Evolutionary conservation across 2,888 invertebrate genomes (phyloP).

Genomic region (Bhutanitis thaidina): DNA sequence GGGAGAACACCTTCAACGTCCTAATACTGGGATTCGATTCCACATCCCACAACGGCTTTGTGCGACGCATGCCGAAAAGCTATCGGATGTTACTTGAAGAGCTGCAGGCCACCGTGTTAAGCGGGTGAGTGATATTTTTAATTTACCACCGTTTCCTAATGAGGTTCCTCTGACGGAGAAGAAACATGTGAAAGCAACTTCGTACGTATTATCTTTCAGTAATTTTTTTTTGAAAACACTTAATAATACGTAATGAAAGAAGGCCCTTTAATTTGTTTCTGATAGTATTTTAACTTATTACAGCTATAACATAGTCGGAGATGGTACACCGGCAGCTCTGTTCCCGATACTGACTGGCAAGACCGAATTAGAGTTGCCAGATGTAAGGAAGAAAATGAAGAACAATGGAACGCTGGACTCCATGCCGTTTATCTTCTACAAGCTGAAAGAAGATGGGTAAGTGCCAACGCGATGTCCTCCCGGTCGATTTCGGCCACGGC

Average conservation of each 20-base stretch:
- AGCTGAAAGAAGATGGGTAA: slow-evolving; percentile 83
- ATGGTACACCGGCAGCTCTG: slow-evolving; percentile 92
- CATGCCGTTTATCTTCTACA: slow-evolving; percentile 93
- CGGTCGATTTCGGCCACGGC: no score
- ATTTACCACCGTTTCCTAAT: no score
- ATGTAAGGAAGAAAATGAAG: slow-evolving; percentile 85
- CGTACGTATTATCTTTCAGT: no score
- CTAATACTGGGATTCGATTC: slow-evolving; percentile 88
- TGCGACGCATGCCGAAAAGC: slow-evolving; percentile 87
- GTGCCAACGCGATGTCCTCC: no score
- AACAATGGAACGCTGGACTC: slow-evolving; percentile 83
- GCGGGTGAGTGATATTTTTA: slow-evolving; percentile 74
- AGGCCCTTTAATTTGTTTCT: no score
- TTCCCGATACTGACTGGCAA: slow-evolving; percentile 93
- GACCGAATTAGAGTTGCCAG: slow-evolving; percentile 92
- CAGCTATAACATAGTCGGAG: slow-evolving; percentile 89
- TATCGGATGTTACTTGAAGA: slow-evolving; percentile 84
- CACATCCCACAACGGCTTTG: slow-evolving; percentile 89
- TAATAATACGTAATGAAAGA: no score
- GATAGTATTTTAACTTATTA: slow-evolving; percentile 18
- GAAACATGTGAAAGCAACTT: no score
- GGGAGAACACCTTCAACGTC: slow-evolving; percentile 28
- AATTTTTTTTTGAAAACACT: no score
- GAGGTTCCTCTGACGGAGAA: no score
- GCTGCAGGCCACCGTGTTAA: slow-evolving; percentile 81